Evolutionary conservation across 1,140 invertebrate species (phyloP).

Genomic region (Drosophila baimaii): DNA sequence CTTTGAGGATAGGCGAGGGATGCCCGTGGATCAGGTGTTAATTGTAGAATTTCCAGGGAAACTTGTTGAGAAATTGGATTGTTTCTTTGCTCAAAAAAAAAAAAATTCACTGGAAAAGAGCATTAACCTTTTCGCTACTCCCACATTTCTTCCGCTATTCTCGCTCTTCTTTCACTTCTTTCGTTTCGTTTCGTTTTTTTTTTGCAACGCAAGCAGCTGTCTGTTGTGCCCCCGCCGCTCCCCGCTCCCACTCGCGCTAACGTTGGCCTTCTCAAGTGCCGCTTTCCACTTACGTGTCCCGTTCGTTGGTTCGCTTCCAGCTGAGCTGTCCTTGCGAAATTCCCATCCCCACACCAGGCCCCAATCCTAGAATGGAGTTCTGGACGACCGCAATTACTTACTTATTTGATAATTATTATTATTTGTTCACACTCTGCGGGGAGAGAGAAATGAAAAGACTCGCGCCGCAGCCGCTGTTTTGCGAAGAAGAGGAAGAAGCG

Average conservation of each 20-base stretch:
- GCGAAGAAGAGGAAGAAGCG: conserved; percentile 63
- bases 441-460: conserved; percentile 10
- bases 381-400: conserved; percentile 2
- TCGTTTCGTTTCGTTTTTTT: conserved; percentile 41
- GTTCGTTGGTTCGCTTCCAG: conserved; percentile 25
- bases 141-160: conserved; percentile 25
- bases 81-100: background rate
- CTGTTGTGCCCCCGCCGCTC: background rate
- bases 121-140: conserved; percentile 56
- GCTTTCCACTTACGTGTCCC: conserved; percentile 44
- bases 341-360: conserved; percentile 2
- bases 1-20: background rate
- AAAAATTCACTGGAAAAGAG: conserved; percentile 23
- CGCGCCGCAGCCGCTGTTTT: conserved; percentile 23
- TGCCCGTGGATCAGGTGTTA: background rate
- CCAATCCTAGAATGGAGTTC: background rate
- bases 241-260: background rate
- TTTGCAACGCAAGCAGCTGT: conserved; percentile 78
- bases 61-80: conserved; percentile 2
- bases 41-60: background rate
- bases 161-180: conserved; percentile 25
- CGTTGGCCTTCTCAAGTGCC: conserved; percentile 1
- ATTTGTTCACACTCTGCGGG: conserved; percentile 13
- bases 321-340: conserved; percentile 10
- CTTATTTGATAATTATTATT: conserved; percentile 23